Evolutionary conservation across 2,113 vertebrate genomes (phyloP).

Genomic region (Platysternon megacephalum): DNA sequence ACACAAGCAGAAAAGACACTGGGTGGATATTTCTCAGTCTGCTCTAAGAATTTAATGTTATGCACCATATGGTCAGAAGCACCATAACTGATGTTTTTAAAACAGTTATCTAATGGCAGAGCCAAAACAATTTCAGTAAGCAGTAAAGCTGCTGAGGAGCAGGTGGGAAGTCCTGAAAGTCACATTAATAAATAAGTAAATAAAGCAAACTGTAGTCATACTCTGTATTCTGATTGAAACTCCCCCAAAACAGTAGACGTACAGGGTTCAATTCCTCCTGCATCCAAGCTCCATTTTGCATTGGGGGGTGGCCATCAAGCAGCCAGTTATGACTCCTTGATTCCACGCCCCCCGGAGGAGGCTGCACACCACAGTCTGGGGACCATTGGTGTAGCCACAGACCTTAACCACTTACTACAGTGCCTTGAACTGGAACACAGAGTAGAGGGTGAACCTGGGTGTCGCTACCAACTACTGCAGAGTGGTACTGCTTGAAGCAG

Average conservation of each 20-base stretch:
- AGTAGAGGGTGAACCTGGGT: neutral
- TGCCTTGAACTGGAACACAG: neutral
- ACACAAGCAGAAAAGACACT: neutral
- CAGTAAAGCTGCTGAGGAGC: neutral
- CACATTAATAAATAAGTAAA: neutral
- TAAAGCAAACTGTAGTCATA: neutral
- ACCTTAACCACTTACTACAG: neutral
- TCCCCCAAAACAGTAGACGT: neutral
- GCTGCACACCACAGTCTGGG: too few relatives aligned
- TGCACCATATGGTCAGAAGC: neutral
- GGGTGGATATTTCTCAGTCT: neutral
- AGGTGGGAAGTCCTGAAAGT: neutral
- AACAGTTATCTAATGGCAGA: slow-evolving; percentile 12
- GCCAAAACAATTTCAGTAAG: neutral
- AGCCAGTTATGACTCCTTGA: neutral
- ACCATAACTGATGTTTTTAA: slow-evolving; percentile 11
- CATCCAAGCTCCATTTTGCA: neutral
- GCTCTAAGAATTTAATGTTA: neutral
- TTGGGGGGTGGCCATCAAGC: neutral
- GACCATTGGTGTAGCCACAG: neutral
- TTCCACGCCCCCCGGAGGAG: neutral
- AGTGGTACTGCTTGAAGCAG: neutral
- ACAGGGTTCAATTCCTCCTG: neutral
- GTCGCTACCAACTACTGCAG: neutral
- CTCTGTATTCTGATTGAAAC: neutral